Base-by-base conservation (phyloP, 1,140 invertebrate genomes). In the Caerostris darwini region DNA sequence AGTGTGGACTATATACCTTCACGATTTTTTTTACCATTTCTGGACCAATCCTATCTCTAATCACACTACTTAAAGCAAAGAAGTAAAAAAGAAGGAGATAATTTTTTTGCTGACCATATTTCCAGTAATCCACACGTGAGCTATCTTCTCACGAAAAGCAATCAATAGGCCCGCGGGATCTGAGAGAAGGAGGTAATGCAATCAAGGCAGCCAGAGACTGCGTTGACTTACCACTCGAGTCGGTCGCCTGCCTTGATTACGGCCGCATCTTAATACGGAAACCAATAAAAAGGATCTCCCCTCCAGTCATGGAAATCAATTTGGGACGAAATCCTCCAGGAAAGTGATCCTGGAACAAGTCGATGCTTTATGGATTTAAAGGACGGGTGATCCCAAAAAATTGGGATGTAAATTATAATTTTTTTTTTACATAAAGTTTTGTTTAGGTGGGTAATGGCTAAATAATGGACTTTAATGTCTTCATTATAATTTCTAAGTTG, bases 161-260 rank as follows among this genome's bases (percentile, higher is more conserved):
- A 77, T 77, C 34, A 77, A 77, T 77, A 50, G 2, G 34, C 71
- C 71, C 14, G 12, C 34, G 71, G 71, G 71, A 50, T 53, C 61
- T 64, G 17, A 12, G 61, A 64, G 61, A 3, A 34, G 53, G 19
- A 77, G 34, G 71, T 77, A 77, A 77, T 77, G 71, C 12, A 77
- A 77, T 77, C 71, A 77, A 50, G 71, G 2, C 12, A 8, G 19
- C 71, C 71, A 50, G 10, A 2, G 10, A 50, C 71, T 50, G 7
- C 19, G 71, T 77, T 77, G 71, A 77, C 71, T 77, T 77, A 77
- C 71, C 71, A 53, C 71, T 77, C 71, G 71, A 77, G 53, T 50
- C 34, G 34, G 71, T 77, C 71, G 34, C 71, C 71, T 50, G 19
- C 71, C 8, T 77, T 77, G 71, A 77, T 77, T 77, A 77, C 71